Evolutionary conservation across 2,113 vertebrate species (phyloP).

Genomic region (Choloepus hoffmanni): DNA sequence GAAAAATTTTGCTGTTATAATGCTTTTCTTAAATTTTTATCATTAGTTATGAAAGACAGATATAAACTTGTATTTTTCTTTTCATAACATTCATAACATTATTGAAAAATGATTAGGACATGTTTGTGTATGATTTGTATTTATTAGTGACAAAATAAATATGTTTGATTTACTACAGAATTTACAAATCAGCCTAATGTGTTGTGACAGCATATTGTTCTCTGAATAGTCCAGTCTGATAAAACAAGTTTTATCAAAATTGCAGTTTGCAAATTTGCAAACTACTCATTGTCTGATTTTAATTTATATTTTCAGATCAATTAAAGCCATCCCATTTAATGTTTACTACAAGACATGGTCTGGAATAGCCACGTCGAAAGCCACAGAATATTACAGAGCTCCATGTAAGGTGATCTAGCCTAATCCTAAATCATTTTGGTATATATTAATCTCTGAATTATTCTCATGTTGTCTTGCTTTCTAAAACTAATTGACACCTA

Average conservation of each 20-base stretch:
- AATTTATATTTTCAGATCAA: slow-evolving; percentile 78
- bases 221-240: background rate
- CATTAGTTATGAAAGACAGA: background rate
- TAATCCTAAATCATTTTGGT: background rate
- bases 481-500: slow-evolving; percentile 14
- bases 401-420: slow-evolving; percentile 72
- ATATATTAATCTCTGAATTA: background rate
- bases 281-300: slow-evolving; percentile 42
- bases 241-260: slow-evolving; percentile 1
- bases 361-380: slow-evolving; percentile 78
- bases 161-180: background rate
- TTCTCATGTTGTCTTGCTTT: slow-evolving; percentile 43
- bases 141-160: background rate
- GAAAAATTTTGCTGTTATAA: background rate
- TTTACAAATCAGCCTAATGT: background rate
- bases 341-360: slow-evolving; percentile 80
- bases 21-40: slow-evolving; percentile 18
- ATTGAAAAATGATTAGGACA: background rate
- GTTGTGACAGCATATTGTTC: background rate
- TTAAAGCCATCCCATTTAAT: slow-evolving; percentile 79
- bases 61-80: background rate
- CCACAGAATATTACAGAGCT: slow-evolving; percentile 50
- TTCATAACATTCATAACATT: background rate
- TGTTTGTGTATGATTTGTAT: background rate
- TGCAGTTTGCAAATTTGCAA: background rate